A percentile compares a stretch with the other conserved stretches of the same genome.
phyloP scores from a whole-genome alignment of 2,888 invertebrate species.

The Notocelia uddmanniana region DNA sequence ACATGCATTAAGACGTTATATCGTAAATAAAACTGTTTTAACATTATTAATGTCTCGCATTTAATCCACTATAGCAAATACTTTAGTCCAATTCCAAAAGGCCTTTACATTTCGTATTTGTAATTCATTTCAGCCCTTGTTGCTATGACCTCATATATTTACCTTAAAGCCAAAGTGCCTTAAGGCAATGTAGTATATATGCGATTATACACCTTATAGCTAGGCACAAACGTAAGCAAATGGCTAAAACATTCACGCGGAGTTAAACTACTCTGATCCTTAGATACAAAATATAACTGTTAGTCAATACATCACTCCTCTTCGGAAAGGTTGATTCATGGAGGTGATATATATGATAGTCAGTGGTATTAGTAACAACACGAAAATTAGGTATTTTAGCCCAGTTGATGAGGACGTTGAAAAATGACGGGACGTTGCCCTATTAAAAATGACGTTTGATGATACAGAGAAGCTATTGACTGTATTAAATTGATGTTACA shows the following conservation, averaged over 20 bases:
- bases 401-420: constrained; percentile 13
- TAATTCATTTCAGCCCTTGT: not conserved
- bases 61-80: constrained; percentile 71
- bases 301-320: constrained; percentile 74
- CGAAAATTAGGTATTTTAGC: constrained; percentile 34
- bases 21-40: constrained; percentile 52
- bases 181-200: not conserved
- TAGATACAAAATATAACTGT: constrained; percentile 51
- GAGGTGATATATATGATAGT: constrained; percentile 66
- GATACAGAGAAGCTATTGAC: too few relatives aligned
- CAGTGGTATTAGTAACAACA: constrained; percentile 50
- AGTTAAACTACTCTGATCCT: not conserved
- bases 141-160: not conserved
- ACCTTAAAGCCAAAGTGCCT: not conserved
- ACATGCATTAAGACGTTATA: constrained; percentile 53
- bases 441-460: too few relatives aligned
- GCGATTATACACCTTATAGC: not conserved
- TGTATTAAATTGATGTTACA: too few relatives aligned
- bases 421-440: too few relatives aligned
- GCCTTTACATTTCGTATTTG: not conserved
- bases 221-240: not conserved
- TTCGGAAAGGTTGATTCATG: constrained; percentile 73
- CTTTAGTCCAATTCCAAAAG: constrained; percentile 55
- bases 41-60: constrained; percentile 66
- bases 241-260: not conserved